A percentile compares a stretch with the other conserved stretches of the same genome.
Evolutionary conservation across 2,888 invertebrate genomes (phyloP).

Genomic region (Gymnocheta viridis): DNA sequence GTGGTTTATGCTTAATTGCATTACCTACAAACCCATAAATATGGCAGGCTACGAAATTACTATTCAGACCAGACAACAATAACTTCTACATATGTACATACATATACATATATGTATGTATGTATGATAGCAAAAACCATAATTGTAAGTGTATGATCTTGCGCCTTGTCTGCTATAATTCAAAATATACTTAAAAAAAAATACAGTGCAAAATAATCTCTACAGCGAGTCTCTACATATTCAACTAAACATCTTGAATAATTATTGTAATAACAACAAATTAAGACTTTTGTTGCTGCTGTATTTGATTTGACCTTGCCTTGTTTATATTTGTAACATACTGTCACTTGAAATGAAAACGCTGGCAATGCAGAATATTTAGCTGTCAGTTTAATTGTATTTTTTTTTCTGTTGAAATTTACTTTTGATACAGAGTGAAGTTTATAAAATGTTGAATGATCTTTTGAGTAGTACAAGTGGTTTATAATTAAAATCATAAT

Average conservation of each 20-base stretch:
- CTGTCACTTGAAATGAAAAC: conserved; percentile 24
- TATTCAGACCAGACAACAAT: conserved; percentile 33
- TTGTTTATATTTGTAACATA: conserved; percentile 39
- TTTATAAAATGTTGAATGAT: conserved; percentile 51
- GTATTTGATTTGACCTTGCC: conserved; percentile 57
- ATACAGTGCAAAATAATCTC: not conserved
- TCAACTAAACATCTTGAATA: not conserved
- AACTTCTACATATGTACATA: not conserved
- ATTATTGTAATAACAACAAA: conserved; percentile 9
- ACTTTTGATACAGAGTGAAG: conserved; percentile 3
- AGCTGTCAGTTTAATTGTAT: conserved; percentile 22
- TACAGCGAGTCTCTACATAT: not conserved
- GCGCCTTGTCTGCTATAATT: conserved; percentile 37
- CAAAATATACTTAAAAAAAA: not conserved
- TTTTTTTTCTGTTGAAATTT: conserved; percentile 1
- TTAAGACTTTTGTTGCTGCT: not conserved
- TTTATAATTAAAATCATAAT: not conserved
- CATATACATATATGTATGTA: not conserved
- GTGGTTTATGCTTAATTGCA: conserved; percentile 53
- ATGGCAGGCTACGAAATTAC: conserved; percentile 29
- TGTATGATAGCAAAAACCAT: not conserved
- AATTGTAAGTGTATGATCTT: conserved; percentile 11
- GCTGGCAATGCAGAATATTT: not conserved
- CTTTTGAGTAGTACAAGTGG: not conserved
- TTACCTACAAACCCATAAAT: conserved; percentile 68